A percentile compares a stretch with the other conserved stretches of the same genome.
Evolutionary conservation across 2,888 invertebrate genomes (phyloP).

Genomic region (Drosophila buzzatii): DNA sequence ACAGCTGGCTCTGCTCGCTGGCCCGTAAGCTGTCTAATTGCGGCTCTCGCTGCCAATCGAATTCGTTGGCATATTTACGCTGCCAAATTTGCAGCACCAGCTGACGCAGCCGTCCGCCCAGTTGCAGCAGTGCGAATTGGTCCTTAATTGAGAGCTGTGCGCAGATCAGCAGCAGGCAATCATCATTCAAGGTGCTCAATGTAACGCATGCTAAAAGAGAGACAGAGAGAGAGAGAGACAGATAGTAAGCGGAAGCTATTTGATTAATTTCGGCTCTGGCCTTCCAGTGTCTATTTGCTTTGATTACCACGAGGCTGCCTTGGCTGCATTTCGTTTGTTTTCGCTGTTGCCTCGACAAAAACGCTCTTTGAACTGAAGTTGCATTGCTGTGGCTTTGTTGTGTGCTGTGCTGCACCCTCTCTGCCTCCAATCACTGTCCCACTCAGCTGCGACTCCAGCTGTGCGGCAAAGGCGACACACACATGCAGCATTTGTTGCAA

Average conservation of each 20-base stretch:
- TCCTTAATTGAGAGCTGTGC: conserved; percentile 51
- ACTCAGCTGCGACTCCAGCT: conserved; percentile 54
- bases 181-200: conserved; percentile 61
- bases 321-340: conserved; percentile 35
- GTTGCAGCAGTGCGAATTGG: conserved; percentile 55
- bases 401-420: conserved; percentile 50
- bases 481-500: conserved; percentile 5
- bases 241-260: background rate
- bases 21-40: conserved; percentile 45
- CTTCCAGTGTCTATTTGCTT: conserved; percentile 12
- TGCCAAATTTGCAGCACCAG: conserved; percentile 61
- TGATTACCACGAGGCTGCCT: conserved; percentile 38
- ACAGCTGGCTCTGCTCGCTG: conserved; percentile 44
- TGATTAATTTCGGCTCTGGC: conserved; percentile 8
- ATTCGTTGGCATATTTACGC: conserved; percentile 46
- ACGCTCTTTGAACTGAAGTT: conserved; percentile 45
- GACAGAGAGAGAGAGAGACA: background rate
- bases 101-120: conserved; percentile 43
- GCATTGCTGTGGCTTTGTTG: conserved; percentile 20
- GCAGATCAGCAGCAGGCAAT: conserved; percentile 69
- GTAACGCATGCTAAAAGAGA: background rate
- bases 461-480: conserved; percentile 20
- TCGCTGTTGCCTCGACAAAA: conserved; percentile 36
- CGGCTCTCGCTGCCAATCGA: conserved; percentile 49
- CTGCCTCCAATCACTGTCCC: conserved; percentile 60